Evolutionary conservation across 2,797 vertebrate genomes (phyloP), one percentile per base, ranked within the genome.

Genomic region (Apodemus agrarius): DNA sequence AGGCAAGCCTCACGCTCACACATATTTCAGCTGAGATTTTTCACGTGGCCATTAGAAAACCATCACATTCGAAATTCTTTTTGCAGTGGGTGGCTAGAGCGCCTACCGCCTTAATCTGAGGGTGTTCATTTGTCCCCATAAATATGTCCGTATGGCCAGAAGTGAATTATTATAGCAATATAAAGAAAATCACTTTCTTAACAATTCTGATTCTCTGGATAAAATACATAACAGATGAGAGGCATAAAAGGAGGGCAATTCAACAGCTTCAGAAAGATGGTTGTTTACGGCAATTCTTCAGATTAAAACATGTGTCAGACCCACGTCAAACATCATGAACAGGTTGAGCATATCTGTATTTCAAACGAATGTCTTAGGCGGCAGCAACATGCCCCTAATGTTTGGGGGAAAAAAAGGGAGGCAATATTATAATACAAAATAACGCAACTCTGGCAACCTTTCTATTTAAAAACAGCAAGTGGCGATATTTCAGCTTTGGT

Each of bases 71-170:
- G 61, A 88, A 93, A 95, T 95, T 82, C 91, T 92, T 97, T 86
- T 76, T 95, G 76, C 76, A 90, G 1, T 88, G 54, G 63, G 89
- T 87, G 94, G 43, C 93, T 94, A 79, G 81, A 95, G 86, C 81
- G 26, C 79, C 97, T 97, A 95, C 89, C 84, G 89, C 43, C 6
- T 83, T 92, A 95, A 95, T 94, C 96, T 63, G 31, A 94, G 96
- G 95, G 89, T 96, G 63, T 97, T 98, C 96, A 95, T 98, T 98
- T 98, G 98, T 98, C 97, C 96, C 93, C 17, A 90, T 97, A 95
- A 98, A 98, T 96, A 96, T 83, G 93, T 96, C 98, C 96, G 75
- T 1, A 17, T 82, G 97, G 91, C 96, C 89, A 96, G 86, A 97
- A 97, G 96, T 98, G 97, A 97, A 98, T 98, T 98, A 97, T 91